Base-by-base conservation (phyloP, 2,113 vertebrate species). In the Ammodytes marinus region DNA sequence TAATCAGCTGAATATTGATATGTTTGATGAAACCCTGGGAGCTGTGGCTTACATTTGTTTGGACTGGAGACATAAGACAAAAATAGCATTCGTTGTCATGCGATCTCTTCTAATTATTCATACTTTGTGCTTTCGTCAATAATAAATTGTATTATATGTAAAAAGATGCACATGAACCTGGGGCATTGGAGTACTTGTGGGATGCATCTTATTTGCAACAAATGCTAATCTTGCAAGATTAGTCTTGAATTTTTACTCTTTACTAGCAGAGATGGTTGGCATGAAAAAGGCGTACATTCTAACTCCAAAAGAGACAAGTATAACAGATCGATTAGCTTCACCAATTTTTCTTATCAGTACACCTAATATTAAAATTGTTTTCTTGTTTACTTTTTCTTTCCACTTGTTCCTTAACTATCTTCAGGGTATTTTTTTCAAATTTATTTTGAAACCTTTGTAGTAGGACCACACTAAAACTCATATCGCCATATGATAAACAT, bases 1-100 rank as follows among this genome's bases (percentile, higher is more conserved):
- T 79, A 53, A 79, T 83, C 79, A 70, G 59, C 43, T 90, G 82
- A 92, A 94, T 93, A 86, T 94, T 90, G 83, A 93, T 91, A 79
- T 82, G 85, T 89, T 89, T 88, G 84, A 84, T 50, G 76, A 83
- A 91, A 79, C 77, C 74, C 63, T 78, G 54, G 71, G 80, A 91
- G 80, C 72, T 65, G 67, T 11, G 60, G 66, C 80, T 86, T 89
- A 74, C 69, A 84, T 89, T 83, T 87, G 77, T 88, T 91, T 91
- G 80, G 74, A 84, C 43, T 80, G 60, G 74, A 82, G 57, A 69
- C 58, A 58, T 75, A 80, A 86, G 67, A 86, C 70, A 35, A 55
- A 86, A 82, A 88, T 80, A 69, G 49, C 52, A 82, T 87, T 84
- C 46, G 2, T 74, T 76, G 74, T 85, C 80, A 84, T 55, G 82